A percentile compares a stretch with the other conserved stretches of the same genome.
Conservation (phyloP, 1,140 invertebrate genomes). For the Drosophila repletoides region DNA sequence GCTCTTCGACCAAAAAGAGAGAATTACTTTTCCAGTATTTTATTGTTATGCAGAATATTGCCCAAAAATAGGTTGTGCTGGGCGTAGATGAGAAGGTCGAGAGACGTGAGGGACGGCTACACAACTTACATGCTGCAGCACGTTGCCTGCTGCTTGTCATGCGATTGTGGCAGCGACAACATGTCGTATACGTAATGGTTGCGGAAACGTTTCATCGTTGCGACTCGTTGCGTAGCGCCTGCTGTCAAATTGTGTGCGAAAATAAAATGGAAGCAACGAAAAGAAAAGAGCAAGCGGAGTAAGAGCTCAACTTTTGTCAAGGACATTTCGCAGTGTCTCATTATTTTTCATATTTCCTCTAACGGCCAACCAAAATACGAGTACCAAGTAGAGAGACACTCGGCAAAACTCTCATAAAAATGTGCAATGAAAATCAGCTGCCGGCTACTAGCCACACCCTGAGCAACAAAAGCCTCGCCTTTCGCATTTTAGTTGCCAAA, state of each 20-base stretch:
- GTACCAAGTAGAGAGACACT: too few species aligned
- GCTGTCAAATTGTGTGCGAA: constrained; percentile 57
- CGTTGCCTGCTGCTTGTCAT: constrained; percentile 45
- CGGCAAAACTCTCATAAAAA: constrained; percentile 1
- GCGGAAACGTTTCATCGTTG: constrained; percentile 34
- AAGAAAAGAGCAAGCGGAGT: constrained; percentile 19
- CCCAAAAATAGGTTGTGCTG: too few species aligned
- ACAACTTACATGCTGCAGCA: constrained; percentile 54
- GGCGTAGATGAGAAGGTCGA: too few species aligned
- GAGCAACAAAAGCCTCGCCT: background rate
- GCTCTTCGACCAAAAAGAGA: too few species aligned
- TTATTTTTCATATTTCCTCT: constrained; percentile 48
- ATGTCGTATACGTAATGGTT: constrained; percentile 65
- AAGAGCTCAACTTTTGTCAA: constrained; percentile 36
- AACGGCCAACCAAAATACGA: constrained; percentile 19
- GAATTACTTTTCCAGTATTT: too few species aligned
- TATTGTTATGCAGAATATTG: too few species aligned
- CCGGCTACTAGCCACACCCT: constrained; percentile 11
- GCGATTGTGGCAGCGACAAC: constrained; percentile 34
- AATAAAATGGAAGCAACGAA: constrained; percentile 23
- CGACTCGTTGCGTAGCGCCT: constrained; percentile 41
- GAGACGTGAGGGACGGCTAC: too few species aligned
- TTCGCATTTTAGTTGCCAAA: constrained; percentile 19
- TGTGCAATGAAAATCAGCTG: constrained; percentile 14
- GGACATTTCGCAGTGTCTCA: constrained; percentile 40